Evolutionary conservation across 2,888 invertebrate genomes (phyloP), one percentile per base, ranked within the genome.

Genomic region (Oasisia sp.): DNA sequence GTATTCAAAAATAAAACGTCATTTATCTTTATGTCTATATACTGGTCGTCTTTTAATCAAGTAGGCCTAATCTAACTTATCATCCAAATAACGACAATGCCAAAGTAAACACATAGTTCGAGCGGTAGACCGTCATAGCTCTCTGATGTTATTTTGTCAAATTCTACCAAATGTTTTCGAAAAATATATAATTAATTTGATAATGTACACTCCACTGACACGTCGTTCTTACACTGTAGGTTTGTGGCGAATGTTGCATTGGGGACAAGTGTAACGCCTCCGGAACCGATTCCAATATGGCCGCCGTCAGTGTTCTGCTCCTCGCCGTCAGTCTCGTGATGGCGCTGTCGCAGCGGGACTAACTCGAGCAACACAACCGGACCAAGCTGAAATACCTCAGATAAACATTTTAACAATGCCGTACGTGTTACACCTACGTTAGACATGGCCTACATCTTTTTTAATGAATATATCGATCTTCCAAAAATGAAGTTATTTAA

Each of bases 221-320:
- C 74, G 27, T 5, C 74, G 27, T 74, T 74, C 19, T 74, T 74
- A 27, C 7, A 74, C 27, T 74, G 74, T 27, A 90, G 90, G 9
- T 90, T 90, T 90, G 90, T 44, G 90, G 90, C 19, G 90, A 90
- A 90, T 90, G 90, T 32, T 90, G 90, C 44, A 32, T 90, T 32
- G 90, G 90, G n/a, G 90, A 90, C 32, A 90, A 44, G 44, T 90
- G 90, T 27, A 90, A 90, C 90, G 32, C 32, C 8, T 38, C 32
- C 32, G 90, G 90, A 44, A 44, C 90, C 38, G 90, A 44, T 90
- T 74, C 74, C 74, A 74, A 74, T 27, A 74, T 74, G 74, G 74
- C 74, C 74, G 74, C 74, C 74, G 74, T 74, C 74, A 74, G 74
- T n/a, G 74, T 74, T 74, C 74, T 74, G 74, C 74, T 74, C 5